Evolutionary conservation across 2,888 invertebrate genomes (phyloP), one percentile per base, ranked within the genome.

Genomic region (Ametastegia equiseti): DNA sequence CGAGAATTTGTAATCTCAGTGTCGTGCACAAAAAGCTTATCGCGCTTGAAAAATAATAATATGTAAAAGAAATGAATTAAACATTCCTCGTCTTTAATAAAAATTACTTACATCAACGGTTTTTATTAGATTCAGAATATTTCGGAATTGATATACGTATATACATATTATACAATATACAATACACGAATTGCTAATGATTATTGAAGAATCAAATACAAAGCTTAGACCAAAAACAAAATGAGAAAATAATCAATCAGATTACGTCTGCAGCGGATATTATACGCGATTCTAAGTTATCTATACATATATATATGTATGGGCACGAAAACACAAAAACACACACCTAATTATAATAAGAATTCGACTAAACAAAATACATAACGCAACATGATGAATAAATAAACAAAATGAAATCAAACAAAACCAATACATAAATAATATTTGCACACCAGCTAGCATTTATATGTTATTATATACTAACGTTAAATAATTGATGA

Each of bases 391-490:
- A 45, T 60, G 80, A 60, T 19, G 39, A 81, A 39, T n/a, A 80
- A 69, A n/a, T 45, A 67, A 19, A 71, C 23, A 63, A 63, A 57
- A 23, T 13, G n/a, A 57, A 69, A 75, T 50, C 15, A 30, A 67
- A n/a, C 47, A 71, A 9, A 11, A 45, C 50, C 63, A 81, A 83
- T 54, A 80, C 54, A 75, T 77, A 77, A 77, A 60, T 63, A 82
- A 67, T 80, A 83, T 79, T 82, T 82, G 84, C 84, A 84, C 83
- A 82, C 83, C 84, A 82, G 82, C 83, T 82, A 84, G 84, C 83
- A 84, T 84, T 84, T 83, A 83, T 84, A 84, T 81, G 77, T 83
- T 84, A 83, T 71, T 81, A 80, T 39, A 36, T 45, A 54, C 54
- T 9, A 60, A 30, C 15, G 60, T 65, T 65, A 39, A 36, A 36